These are phyloP conservation scores for Pardosa pseudoannulata DNA, from an alignment of 2,888 invertebrate species.

Conservation along the genomic window DNA sequence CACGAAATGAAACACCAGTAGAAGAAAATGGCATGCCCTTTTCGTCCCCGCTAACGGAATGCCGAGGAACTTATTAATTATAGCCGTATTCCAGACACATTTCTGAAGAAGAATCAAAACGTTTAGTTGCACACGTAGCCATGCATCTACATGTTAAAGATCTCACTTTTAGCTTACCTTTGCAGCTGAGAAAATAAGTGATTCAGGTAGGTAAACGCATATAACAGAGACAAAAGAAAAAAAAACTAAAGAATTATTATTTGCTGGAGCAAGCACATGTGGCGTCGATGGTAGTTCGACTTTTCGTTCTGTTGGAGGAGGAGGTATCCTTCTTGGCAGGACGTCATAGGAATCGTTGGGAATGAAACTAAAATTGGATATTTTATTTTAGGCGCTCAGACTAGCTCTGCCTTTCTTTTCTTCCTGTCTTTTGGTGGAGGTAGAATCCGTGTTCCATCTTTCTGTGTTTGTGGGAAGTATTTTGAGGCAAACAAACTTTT, in stretches of 20 bases:
- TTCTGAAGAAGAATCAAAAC: no score
- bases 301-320: background rate
- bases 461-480: background rate
- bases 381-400: conserved; percentile 50
- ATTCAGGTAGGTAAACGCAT: no score
- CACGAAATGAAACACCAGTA: no score
- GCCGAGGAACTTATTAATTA: no score
- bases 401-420: conserved; percentile 33
- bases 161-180: no score
- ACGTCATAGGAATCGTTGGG: conserved; percentile 5
- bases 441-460: background rate
- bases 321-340: background rate
- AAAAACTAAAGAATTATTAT: background rate
- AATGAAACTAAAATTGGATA: conserved; percentile 60
- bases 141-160: no score
- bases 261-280: background rate
- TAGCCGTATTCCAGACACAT: no score
- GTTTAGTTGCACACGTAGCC: no score
- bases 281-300: background rate
- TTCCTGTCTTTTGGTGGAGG: conserved; percentile 14
- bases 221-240: background rate
- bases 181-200: no score
- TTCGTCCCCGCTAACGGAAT: no score
- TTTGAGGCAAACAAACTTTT: background rate
- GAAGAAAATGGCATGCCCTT: no score